Evolutionary conservation across 1,140 invertebrate genomes (phyloP), one percentile per base, ranked within the genome.

Genomic region (Anadara kagoshimensis): DNA sequence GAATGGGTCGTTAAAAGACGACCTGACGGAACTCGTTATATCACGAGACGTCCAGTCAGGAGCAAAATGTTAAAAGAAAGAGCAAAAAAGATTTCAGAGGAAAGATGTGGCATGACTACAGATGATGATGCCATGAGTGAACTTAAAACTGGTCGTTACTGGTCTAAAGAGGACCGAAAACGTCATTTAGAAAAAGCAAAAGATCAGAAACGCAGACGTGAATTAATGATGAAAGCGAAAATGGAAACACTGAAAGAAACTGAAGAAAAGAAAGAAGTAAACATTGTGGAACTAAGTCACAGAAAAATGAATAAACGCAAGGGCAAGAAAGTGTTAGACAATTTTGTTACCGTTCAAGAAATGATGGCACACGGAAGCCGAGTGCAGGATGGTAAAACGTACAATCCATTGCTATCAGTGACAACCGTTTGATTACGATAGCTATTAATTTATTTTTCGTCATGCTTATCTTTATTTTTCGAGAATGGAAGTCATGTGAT

Each of bases 101-200:
- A 94, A 79, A 87, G 93, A 44, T 91, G 92, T 67, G 94, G 94
- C 1, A 90, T 94, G 51, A 95, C 94, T 1, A 95, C 94, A 0
- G 94, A 95, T 83, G 94, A 95, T 82, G 94, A 96, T 80, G 93
- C 94, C 16, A 91, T 94, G 85, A 95, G 94, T 20, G 94, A 95
- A 83, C 90, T 95, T 62, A 95, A 95, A 88, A 91, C 93, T 65
- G 94, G 94, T 41, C 91, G 93, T 47, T 95, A 95, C 85, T 95
- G 94, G 94, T 93, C 91, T 20, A 93, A 94, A 88, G 94, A 95
- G 76, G 94, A 95, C 72, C 91, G 94, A 12, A 95, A 94, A 81
- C 89, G 92, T 22, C 94, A 95, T 78, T 81, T 94, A 69, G 94
- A 94, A 80, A 91, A 92, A 64, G 92, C 93, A 0, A 89, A 91